Evolutionary conservation across 2,797 vertebrate genomes (phyloP).

Genomic region (Pseudochirops cupreus): DNA sequence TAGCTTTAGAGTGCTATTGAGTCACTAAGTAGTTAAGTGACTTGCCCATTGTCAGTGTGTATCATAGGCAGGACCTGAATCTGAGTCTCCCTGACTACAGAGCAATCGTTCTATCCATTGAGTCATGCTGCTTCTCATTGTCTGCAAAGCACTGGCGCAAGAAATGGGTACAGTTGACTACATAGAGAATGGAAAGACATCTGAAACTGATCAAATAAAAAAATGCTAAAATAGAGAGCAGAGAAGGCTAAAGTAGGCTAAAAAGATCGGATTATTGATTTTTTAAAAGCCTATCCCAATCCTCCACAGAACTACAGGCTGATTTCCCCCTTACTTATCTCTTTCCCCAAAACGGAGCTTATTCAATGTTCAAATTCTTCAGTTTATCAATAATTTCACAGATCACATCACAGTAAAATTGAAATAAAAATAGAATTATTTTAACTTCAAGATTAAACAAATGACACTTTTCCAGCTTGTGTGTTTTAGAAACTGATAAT

Average conservation of each 20-base stretch:
- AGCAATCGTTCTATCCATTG: neutral
- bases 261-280: constrained; percentile 28
- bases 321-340: neutral
- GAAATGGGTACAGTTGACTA: neutral
- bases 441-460: neutral
- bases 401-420: neutral
- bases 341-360: constrained; percentile 13
- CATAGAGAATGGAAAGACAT: constrained; percentile 21
- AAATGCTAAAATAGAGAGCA: neutral
- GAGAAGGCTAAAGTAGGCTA: neutral
- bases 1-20: neutral
- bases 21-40: neutral
- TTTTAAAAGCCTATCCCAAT: neutral
- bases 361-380: neutral
- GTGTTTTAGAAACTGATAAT: constrained; percentile 40
- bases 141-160: neutral
- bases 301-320: constrained; percentile 27
- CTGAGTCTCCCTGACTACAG: neutral
- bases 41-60: neutral
- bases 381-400: constrained; percentile 34
- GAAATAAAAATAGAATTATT: constrained; percentile 37
- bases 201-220: constrained; percentile 32
- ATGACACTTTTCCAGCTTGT: constrained; percentile 21
- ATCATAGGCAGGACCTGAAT: neutral
- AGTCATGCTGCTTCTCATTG: neutral